phyloP scores from a whole-genome alignment of 2,797 vertebrate species.

The Microctenopoma steveboyesi region DNA sequence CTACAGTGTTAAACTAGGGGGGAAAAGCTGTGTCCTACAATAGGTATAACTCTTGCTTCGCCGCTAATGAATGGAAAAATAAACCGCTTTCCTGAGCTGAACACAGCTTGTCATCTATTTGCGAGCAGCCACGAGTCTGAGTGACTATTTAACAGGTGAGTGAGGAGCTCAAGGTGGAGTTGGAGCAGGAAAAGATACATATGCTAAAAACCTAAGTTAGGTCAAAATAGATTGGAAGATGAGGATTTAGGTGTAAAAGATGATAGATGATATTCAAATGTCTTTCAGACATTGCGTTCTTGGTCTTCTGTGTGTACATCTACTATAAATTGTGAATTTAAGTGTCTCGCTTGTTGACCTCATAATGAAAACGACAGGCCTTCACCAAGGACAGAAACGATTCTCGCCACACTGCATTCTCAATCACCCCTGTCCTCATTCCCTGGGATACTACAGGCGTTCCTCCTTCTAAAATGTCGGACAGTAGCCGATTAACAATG shows the following conservation, averaged over 20 bases:
- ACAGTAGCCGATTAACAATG: constrained; percentile 47
- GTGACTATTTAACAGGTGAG: constrained; percentile 16
- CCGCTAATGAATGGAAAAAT: constrained; percentile 51
- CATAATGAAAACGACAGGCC: constrained; percentile 32
- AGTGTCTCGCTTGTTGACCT: constrained; percentile 30
- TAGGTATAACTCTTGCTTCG: constrained; percentile 58
- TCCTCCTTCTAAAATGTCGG: constrained; percentile 47
- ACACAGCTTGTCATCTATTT: constrained; percentile 37
- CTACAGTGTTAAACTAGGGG: constrained; percentile 39
- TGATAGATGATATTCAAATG: background rate
- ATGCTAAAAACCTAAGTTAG: background rate
- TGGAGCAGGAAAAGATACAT: constrained; percentile 28
- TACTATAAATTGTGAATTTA: background rate
- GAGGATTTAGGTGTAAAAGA: background rate
- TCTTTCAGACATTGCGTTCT: background rate
- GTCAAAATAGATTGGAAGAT: constrained; percentile 2
- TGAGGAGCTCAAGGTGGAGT: constrained; percentile 12
- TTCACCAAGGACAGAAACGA: constrained; percentile 44
- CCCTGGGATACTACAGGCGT: constrained; percentile 54
- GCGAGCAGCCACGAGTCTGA: constrained; percentile 7
- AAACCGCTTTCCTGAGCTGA: constrained; percentile 41
- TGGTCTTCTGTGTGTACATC: background rate
- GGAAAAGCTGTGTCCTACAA: constrained; percentile 41
- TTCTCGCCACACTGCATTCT: constrained; percentile 43
- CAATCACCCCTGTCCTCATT: constrained; percentile 51